Percentiles rank a stretch among this genome's conserved stretches.
These are phyloP conservation scores for Cephus sareptanus DNA, from an alignment of 2,888 invertebrate genomes.

Conservation along the genomic window DNA sequence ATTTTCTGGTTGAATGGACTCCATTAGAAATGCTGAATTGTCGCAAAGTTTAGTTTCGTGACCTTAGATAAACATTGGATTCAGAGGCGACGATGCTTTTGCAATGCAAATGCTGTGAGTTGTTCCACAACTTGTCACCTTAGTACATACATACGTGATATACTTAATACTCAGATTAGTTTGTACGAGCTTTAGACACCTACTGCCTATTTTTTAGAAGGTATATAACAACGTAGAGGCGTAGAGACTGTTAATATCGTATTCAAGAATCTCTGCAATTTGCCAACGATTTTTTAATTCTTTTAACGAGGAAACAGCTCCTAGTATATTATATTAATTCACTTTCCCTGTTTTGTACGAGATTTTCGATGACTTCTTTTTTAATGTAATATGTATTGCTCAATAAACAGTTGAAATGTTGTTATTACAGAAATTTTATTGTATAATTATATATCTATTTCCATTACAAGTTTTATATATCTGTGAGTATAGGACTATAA, in stretches of 20 bases:
- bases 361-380: slow-evolving; percentile 23
- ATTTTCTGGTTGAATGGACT: too few species aligned
- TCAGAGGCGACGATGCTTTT: too few species aligned
- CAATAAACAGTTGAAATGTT: slow-evolving; percentile 33
- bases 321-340: slow-evolving; percentile 2
- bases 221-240: slow-evolving; percentile 17
- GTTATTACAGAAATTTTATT: slow-evolving; percentile 20
- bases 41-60: too few species aligned
- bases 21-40: too few species aligned
- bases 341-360: slow-evolving; percentile 23
- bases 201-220: slow-evolving; percentile 21
- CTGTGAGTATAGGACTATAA: background rate
- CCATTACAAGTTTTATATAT: slow-evolving; percentile 25
- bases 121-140: too few species aligned
- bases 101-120: too few species aligned
- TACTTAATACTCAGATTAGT: background rate
- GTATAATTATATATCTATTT: background rate
- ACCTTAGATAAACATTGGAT: too few species aligned
- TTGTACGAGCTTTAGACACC: slow-evolving; percentile 13
- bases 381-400: slow-evolving; percentile 25
- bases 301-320: background rate
- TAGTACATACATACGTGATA: too few species aligned
- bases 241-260: slow-evolving; percentile 20
- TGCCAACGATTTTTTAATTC: slow-evolving; percentile 16
- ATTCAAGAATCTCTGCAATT: slow-evolving; percentile 11